Evolutionary conservation across 2,797 vertebrate species (phyloP), one percentile per base, ranked within the genome.

Genomic region (Chaetodon trifasciatus): DNA sequence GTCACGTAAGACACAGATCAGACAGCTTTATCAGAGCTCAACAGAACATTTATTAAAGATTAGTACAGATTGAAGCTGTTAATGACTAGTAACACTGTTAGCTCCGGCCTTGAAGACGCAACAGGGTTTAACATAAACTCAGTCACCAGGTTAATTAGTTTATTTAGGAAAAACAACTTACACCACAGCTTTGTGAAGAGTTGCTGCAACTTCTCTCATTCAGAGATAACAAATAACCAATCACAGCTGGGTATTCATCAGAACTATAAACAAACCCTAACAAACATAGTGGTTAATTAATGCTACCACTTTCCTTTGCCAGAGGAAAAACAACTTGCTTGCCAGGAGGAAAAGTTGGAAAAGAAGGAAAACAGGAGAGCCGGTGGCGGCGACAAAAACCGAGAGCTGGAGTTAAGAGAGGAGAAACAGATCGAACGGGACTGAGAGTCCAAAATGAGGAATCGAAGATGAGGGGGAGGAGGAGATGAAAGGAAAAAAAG

Each of bases 391-490:
- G 17, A 49, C 21, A 44, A 79, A 73, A 88, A 73, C 64, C 4
- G 28, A 79, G 65, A 84, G 73, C 67, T 21, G 56, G 73, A 89
- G 70, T 32, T 62, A 82, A 76, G 40, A 74, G 73, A 77, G 23
- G 50, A 70, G 76, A 79, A 92, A 86, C 78, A 72, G 88, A 92
- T 89, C 85, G 86, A 91, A 91, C 13, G 63, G 62, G 67, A 78
- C 64, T 79, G 49, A 73, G 83, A 65, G 79, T 70, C 81, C 44
- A 68, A 86, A 79, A 91, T 82, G 78, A 93, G 76, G 81, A 88
- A 86, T 88, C 73, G 81, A 90, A 88, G 82, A 87, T 72, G 88
- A 88, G 82, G 80, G 32, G 84, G 78, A 81, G 70, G 73, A 74
- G 73, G 78, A 80, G 87, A 85, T 84, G 84, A 88, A 84, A 85